A percentile compares a stretch with the other conserved stretches of the same genome.
Evolutionary conservation across 2,888 invertebrate species (phyloP).

Genomic region (Oithona nana): DNA sequence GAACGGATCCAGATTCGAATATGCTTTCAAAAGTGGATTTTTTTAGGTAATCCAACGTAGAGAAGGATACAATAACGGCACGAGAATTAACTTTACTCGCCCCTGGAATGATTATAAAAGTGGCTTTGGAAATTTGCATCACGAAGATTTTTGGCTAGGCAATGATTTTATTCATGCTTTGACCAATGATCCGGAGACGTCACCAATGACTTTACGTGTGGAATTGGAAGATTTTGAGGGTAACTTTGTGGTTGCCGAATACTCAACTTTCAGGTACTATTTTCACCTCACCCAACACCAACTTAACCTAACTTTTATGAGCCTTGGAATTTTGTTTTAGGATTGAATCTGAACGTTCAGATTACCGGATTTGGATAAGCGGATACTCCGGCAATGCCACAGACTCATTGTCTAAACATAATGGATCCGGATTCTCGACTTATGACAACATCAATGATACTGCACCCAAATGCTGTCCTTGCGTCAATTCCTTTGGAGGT

Average conservation of each 20-base stretch:
- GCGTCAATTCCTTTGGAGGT: slow-evolving; percentile 35
- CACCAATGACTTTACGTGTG: not conserved
- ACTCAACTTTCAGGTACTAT: slow-evolving; percentile 26
- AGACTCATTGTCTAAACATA: slow-evolving; percentile 36
- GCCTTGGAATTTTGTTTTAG: no score
- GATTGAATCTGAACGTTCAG: slow-evolving; percentile 20
- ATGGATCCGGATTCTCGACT: slow-evolving; percentile 34
- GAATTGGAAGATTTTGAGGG: slow-evolving; percentile 35
- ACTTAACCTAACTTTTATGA: no score
- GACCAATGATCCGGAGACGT: not conserved
- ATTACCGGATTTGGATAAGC: slow-evolving; percentile 27
- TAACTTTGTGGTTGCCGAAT: slow-evolving; percentile 34
- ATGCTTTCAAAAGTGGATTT: no score
- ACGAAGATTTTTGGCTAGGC: slow-evolving; percentile 51
- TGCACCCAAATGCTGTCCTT: slow-evolving; percentile 35
- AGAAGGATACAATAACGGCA: slow-evolving; percentile 26
- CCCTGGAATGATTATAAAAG: slow-evolving; percentile 44
- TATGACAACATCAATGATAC: slow-evolving; percentile 33
- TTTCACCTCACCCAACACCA: no score
- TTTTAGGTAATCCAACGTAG: slow-evolving; percentile 25
- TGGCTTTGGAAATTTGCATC: slow-evolving; percentile 48
- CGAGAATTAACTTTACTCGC: slow-evolving; percentile 39
- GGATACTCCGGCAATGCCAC: slow-evolving; percentile 35
- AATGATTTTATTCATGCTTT: slow-evolving; percentile 34
- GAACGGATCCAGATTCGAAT: no score